Evolutionary conservation across 2,888 invertebrate genomes (phyloP).

Genomic region (Aleiodes testaceus): DNA sequence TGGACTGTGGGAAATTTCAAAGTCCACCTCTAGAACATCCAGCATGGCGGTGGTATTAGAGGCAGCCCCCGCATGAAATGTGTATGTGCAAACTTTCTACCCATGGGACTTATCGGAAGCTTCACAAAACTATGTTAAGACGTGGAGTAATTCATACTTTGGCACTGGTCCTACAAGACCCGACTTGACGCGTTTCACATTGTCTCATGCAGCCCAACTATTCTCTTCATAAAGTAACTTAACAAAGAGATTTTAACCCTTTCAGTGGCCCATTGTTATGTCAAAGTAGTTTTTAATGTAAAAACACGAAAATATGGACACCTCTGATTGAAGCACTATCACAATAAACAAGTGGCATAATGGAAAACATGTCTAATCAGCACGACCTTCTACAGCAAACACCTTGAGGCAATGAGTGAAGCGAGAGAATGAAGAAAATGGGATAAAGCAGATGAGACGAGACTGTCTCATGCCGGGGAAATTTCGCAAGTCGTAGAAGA

Average conservation of each 20-base stretch:
- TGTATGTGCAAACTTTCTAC: conserved; percentile 34
- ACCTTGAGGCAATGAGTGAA: background rate
- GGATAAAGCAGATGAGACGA: background rate
- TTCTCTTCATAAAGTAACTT: conserved; percentile 21
- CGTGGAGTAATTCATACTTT: conserved; percentile 37
- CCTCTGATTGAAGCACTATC: background rate
- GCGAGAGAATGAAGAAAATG: background rate
- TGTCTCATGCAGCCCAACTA: conserved; percentile 7
- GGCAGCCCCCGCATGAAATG: background rate
- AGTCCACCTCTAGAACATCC: conserved; percentile 43
- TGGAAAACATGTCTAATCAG: conserved; percentile 40
- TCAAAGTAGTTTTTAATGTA: conserved; percentile 2
- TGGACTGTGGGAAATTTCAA: conserved; percentile 44
- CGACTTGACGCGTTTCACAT: conserved; percentile 13
- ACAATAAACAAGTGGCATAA: background rate
- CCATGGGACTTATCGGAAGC: conserved; percentile 44
- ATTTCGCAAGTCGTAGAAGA: conserved; percentile 17
- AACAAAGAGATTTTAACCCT: conserved; percentile 32
- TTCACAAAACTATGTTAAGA: conserved; percentile 46
- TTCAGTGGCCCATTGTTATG: conserved; percentile 17
- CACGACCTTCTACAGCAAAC: background rate
- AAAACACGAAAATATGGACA: background rate
- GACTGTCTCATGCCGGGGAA: background rate
- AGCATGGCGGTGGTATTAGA: conserved; percentile 29
- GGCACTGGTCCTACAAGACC: background rate